Percentiles rank a stretch among this genome's conserved stretches.
Conservation (phyloP, 2,888 invertebrate genomes). For the Mythimna pallens region DNA sequence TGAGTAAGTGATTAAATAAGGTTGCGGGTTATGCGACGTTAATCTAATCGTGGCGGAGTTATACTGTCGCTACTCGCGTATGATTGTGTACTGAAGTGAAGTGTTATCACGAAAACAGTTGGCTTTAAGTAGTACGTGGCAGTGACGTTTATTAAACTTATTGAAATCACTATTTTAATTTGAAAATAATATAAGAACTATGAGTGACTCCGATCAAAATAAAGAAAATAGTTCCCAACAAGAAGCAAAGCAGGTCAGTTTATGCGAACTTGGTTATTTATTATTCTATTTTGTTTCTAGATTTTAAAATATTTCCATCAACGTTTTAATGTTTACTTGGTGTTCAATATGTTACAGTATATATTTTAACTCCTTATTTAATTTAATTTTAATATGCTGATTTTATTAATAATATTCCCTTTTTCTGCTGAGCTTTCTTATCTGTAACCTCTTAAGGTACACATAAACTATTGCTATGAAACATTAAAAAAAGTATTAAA, state of each 20-base stretch:
- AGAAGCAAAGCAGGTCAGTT: constrained; percentile 76
- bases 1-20: constrained; percentile 63
- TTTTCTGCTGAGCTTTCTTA: neutral
- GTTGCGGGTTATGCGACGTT: constrained; percentile 61
- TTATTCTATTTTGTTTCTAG: neutral
- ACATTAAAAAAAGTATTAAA: neutral
- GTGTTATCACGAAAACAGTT: constrained; percentile 82
- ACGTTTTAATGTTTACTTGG: constrained; percentile 15
- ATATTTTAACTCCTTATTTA: neutral
- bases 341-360: constrained; percentile 8
- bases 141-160: constrained; percentile 65
- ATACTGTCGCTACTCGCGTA: constrained; percentile 53
- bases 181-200: constrained; percentile 63
- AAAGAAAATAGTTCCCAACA: constrained; percentile 62
- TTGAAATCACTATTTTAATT: constrained; percentile 37
- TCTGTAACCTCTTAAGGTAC: neutral
- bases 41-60: constrained; percentile 73
- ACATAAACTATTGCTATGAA: neutral
- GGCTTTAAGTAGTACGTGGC: constrained; percentile 85
- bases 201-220: constrained; percentile 71
- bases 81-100: constrained; percentile 61
- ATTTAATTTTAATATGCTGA: neutral
- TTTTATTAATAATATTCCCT: neutral
- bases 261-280: neutral
- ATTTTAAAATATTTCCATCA: constrained; percentile 6